Percentiles rank a stretch among this genome's conserved stretches.
Conservation (phyloP, 2,888 invertebrate genomes). For the Amphipyra tragopoginis region DNA sequence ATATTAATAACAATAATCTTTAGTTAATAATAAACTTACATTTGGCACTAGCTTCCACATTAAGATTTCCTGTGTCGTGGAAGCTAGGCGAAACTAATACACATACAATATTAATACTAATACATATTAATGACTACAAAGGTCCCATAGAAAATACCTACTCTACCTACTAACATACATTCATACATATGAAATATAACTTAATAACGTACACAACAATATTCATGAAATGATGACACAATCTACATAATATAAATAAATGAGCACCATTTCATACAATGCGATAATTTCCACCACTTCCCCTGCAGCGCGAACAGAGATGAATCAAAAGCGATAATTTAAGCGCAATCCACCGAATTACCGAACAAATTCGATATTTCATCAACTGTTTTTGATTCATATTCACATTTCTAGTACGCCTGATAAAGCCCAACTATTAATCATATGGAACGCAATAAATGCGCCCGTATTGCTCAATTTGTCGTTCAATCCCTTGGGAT, state of each 20-base stretch:
- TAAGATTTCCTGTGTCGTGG: no score
- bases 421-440: conserved; percentile 36
- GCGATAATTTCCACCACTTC: conserved; percentile 9
- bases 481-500: conserved; percentile 42
- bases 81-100: no score
- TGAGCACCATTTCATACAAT: conserved; percentile 11
- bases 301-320: conserved; percentile 7
- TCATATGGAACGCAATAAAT: conserved; percentile 47
- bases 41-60: no score
- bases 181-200: no score
- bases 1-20: no score
- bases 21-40: no score
- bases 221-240: no score
- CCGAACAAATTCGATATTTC: conserved; percentile 21
- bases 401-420: conserved; percentile 21
- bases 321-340: conserved; percentile 23
- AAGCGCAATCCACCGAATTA: conserved; percentile 14
- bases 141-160: no score
- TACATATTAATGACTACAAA: no score
- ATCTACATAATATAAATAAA: conserved; percentile 6
- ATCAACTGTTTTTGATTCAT: conserved; percentile 26
- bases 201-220: no score
- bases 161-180: no score
- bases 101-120: no score
- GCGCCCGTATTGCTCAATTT: conserved; percentile 40